Conservation (phyloP, 2,888 invertebrate genomes). For the Leptura quadrifasciata region DNA sequence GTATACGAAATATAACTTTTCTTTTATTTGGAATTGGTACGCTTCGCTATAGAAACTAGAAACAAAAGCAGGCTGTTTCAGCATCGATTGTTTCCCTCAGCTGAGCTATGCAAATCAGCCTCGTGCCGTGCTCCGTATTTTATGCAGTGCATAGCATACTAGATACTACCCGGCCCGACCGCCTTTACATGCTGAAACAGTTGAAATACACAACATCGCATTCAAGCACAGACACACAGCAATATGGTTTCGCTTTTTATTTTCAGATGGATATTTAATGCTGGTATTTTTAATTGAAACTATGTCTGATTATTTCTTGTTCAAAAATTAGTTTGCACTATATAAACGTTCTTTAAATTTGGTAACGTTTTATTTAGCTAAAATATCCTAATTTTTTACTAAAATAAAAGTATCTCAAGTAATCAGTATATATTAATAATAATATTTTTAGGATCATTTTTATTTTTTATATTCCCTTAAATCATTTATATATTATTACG, state of each 20-base stretch:
- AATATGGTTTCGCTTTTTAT: slow-evolving; percentile 56
- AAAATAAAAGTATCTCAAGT: too few species aligned
- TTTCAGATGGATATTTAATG: slow-evolving; percentile 35
- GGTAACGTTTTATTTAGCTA: too few species aligned
- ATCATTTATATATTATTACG: too few species aligned
- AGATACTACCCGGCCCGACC: slow-evolving; percentile 58
- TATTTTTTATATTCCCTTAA: too few species aligned
- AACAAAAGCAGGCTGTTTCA: slow-evolving; percentile 55
- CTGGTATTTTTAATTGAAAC: slow-evolving; percentile 21
- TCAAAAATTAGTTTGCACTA: too few species aligned
- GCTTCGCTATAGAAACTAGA: slow-evolving; percentile 52
- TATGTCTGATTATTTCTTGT: not conserved
- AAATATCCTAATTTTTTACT: too few species aligned
- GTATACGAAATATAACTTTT: slow-evolving; percentile 35
- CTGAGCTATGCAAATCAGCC: slow-evolving; percentile 75
- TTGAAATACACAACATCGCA: slow-evolving; percentile 58
- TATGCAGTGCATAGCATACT: slow-evolving; percentile 69
- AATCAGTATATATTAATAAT: too few species aligned
- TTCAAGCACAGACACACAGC: slow-evolving; percentile 55
- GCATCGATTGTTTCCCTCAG: slow-evolving; percentile 73
- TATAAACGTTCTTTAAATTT: too few species aligned
- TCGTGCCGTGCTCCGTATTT: slow-evolving; percentile 73
- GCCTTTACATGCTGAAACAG: slow-evolving; percentile 62
- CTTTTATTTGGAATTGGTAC: slow-evolving; percentile 37
- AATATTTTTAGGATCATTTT: too few species aligned